Percentiles rank a stretch among this genome's conserved stretches.
Conservation (phyloP, 2,113 vertebrate species). For the Oryzias celebensis region DNA sequence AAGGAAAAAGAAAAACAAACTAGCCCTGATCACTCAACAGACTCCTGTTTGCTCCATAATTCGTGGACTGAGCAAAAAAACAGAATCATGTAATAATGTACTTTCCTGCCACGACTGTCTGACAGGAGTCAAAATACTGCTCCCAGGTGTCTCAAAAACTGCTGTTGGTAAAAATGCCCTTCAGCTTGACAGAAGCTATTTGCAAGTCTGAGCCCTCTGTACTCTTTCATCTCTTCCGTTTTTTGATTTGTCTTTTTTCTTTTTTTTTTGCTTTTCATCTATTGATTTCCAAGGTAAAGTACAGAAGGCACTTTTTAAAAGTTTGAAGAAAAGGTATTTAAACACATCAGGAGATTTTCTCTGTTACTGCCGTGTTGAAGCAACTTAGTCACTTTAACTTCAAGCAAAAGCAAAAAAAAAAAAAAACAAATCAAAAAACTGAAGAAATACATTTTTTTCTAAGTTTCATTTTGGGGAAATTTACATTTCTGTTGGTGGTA, state of each 20-base stretch:
- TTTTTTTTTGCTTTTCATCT: slow-evolving; percentile 39
- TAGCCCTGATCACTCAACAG: slow-evolving; percentile 37
- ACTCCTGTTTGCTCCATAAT: slow-evolving; percentile 62
- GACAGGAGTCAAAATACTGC: slow-evolving; percentile 67
- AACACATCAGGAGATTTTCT: too few relatives aligned
- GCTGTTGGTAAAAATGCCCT: slow-evolving; percentile 64
- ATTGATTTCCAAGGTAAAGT: slow-evolving; percentile 50
- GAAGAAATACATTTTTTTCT: too few relatives aligned
- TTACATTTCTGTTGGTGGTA: too few relatives aligned
- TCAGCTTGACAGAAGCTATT: slow-evolving; percentile 59
- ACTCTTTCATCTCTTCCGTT: slow-evolving; percentile 32
- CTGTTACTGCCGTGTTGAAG: too few relatives aligned
- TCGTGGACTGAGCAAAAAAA: slow-evolving; percentile 68
- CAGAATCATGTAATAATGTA: slow-evolving; percentile 62
- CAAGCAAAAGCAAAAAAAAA: too few relatives aligned
- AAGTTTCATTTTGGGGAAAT: too few relatives aligned
- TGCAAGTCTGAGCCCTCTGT: slow-evolving; percentile 25
- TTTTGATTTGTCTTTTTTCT: slow-evolving; percentile 28
- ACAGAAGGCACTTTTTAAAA: neutral
- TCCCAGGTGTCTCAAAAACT: slow-evolving; percentile 57
- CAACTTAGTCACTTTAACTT: too few relatives aligned
- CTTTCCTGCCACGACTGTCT: slow-evolving; percentile 63
- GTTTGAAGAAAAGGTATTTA: too few relatives aligned
- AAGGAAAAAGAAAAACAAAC: slow-evolving; percentile 24
- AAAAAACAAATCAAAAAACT: too few relatives aligned